Conservation (phyloP, 2,888 invertebrate species). For the Cyrtodaria siliqua region DNA sequence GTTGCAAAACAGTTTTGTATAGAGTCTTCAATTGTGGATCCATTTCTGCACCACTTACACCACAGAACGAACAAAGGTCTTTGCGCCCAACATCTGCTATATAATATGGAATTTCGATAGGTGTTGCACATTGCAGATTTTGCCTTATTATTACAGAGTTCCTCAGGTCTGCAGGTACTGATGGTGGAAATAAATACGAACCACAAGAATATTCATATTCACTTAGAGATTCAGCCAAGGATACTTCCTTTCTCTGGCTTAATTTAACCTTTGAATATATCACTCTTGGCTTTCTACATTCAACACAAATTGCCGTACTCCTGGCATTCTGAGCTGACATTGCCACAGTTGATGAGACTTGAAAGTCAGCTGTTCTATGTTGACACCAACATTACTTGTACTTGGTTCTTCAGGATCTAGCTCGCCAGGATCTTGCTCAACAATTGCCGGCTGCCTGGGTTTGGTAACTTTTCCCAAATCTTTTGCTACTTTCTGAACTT, state of each 20-base stretch:
- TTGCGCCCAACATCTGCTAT: background rate
- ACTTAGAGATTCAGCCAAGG: background rate
- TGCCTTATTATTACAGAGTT: background rate
- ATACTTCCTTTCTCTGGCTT: background rate
- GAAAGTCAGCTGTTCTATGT: too few species aligned
- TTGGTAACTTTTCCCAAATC: background rate
- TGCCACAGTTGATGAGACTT: too few species aligned
- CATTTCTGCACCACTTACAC: background rate
- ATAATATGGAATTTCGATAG: constrained; percentile 15
- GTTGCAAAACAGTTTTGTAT: constrained; percentile 15
- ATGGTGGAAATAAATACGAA: background rate
- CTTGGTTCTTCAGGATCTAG: too few species aligned
- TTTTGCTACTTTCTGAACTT: background rate
- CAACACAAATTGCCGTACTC: background rate
- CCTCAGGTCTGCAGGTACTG: background rate
- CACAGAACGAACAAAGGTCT: constrained; percentile 18
- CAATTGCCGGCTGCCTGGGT: too few species aligned
- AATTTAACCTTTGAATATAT: background rate
- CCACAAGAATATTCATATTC: constrained; percentile 9
- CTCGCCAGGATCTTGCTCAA: too few species aligned
- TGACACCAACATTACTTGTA: too few species aligned
- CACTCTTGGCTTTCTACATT: background rate
- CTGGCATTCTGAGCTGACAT: background rate
- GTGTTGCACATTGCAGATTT: constrained; percentile 1
- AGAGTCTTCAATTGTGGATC: background rate